Evolutionary conservation across 2,113 vertebrate genomes (phyloP).

Genomic region (Alaudala cheleensis): DNA sequence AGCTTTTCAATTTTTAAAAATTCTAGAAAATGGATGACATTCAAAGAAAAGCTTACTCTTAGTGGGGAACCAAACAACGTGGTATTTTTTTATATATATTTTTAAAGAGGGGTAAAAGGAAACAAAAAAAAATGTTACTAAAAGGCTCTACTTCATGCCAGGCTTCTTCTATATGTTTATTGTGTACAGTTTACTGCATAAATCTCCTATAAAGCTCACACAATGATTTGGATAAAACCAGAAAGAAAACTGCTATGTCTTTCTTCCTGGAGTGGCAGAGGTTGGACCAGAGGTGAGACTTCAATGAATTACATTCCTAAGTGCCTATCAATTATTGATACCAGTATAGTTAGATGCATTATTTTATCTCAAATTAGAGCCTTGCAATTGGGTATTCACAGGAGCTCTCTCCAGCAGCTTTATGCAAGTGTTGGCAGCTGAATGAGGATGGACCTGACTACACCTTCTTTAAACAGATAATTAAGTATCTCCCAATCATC

Average conservation of each 20-base stretch:
- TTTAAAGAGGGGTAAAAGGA: neutral
- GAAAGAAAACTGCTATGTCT: constrained; percentile 50
- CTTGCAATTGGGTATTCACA: constrained; percentile 71
- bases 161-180: constrained; percentile 42
- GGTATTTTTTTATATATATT: neutral
- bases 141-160: constrained; percentile 30
- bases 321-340: constrained; percentile 89
- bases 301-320: constrained; percentile 85
- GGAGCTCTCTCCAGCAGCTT: constrained; percentile 65
- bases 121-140: constrained; percentile 46
- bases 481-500: constrained; percentile 83
- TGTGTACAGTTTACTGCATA: constrained; percentile 48
- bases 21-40: constrained; percentile 58
- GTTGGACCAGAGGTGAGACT: constrained; percentile 85
- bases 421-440: constrained; percentile 63
- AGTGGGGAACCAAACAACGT: constrained; percentile 29
- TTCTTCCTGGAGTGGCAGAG: constrained; percentile 72
- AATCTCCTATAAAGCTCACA: constrained; percentile 43
- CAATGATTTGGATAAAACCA: constrained; percentile 65
- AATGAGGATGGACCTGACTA: constrained; percentile 64
- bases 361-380: constrained; percentile 89
- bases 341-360: constrained; percentile 82
- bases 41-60: constrained; percentile 56
- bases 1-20: constrained; percentile 62
- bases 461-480: constrained; percentile 81